These are phyloP conservation scores for Zoanthus solanderi DNA, from an alignment of 92 coral and sea anemone species.

Conservation along the genomic window DNA sequence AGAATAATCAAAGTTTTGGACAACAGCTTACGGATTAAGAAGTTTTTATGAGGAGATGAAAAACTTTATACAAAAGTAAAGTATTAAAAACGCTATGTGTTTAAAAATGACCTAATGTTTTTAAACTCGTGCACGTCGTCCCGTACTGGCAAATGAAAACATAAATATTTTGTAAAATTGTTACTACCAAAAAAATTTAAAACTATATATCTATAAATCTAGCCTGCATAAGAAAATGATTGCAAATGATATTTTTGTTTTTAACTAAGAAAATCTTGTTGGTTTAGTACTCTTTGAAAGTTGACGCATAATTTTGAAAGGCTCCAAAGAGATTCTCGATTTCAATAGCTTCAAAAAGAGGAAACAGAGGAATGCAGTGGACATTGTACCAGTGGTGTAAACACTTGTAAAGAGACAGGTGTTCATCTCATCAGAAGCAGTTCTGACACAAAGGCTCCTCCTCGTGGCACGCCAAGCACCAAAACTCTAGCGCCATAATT, in stretches of 20 bases:
- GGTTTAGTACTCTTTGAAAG: background rate
- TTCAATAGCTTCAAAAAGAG: constrained; percentile 2
- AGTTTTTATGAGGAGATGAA: too few relatives aligned
- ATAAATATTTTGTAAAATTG: too few relatives aligned
- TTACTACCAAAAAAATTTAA: too few relatives aligned
- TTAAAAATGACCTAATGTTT: too few relatives aligned
- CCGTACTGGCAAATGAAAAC: too few relatives aligned
- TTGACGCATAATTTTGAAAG: background rate
- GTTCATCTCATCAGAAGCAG: constrained; percentile 5
- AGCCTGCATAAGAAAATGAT: background rate
- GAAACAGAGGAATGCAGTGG: constrained; percentile 37
- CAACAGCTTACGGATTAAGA: too few relatives aligned
- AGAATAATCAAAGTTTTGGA: too few relatives aligned
- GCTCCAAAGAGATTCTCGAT: background rate
- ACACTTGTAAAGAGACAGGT: constrained; percentile 35
- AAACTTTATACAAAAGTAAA: too few relatives aligned
- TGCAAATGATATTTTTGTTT: background rate
- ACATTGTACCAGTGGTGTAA: constrained; percentile 17
- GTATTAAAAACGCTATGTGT: too few relatives aligned
- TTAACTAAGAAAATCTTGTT: background rate
- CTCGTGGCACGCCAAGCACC: background rate
- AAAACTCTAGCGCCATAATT: background rate
- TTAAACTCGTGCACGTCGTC: too few relatives aligned
- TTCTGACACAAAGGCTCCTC: background rate
- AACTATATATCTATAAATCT: background rate